phyloP scores from a whole-genome alignment of 1,140 invertebrate genomes.

The Pseudomyrmex flavicornis region DNA sequence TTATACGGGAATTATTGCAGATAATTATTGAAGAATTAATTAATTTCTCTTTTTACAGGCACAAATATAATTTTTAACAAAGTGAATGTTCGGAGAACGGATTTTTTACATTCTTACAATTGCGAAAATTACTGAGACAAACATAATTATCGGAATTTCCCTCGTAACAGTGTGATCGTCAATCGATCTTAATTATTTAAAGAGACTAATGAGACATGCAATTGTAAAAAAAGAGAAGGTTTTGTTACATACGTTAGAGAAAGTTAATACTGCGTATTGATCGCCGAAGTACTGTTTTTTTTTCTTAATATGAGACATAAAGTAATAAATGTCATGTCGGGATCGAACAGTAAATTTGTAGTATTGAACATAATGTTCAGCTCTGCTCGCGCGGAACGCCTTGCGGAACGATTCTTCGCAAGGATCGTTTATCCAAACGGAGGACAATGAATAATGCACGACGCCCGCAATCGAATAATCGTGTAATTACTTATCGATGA shows the following conservation, averaged over 20 bases:
- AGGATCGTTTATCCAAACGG: not conserved
- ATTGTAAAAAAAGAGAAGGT: not conserved
- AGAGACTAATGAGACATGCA: constrained; percentile 6
- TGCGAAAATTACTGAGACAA: constrained; percentile 8
- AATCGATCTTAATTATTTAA: constrained; percentile 29
- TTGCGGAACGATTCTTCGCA: not conserved
- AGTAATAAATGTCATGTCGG: not conserved
- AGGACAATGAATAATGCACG: constrained; percentile 11
- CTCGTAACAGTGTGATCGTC: not conserved
- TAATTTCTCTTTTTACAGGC: constrained; percentile 11
- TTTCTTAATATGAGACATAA: not conserved
- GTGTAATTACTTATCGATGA: not conserved
- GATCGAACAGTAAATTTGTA: not conserved
- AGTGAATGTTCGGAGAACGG: constrained; percentile 14
- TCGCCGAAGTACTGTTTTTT: not conserved
- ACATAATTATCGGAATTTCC: constrained; percentile 24
- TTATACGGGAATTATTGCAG: not conserved
- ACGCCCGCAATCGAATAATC: constrained; percentile 29
- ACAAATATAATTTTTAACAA: constrained; percentile 44
- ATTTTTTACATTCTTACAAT: constrained; percentile 38
- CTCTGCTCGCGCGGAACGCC: constrained; percentile 22
- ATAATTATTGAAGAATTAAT: constrained; percentile 38
- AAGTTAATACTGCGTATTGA: not conserved
- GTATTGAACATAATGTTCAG: constrained; percentile 4
- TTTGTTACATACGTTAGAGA: not conserved